Percentiles rank a stretch among this genome's conserved stretches.
Evolutionary conservation across 2,113 vertebrate species (phyloP).

Genomic region (Odobenus rosmarus): DNA sequence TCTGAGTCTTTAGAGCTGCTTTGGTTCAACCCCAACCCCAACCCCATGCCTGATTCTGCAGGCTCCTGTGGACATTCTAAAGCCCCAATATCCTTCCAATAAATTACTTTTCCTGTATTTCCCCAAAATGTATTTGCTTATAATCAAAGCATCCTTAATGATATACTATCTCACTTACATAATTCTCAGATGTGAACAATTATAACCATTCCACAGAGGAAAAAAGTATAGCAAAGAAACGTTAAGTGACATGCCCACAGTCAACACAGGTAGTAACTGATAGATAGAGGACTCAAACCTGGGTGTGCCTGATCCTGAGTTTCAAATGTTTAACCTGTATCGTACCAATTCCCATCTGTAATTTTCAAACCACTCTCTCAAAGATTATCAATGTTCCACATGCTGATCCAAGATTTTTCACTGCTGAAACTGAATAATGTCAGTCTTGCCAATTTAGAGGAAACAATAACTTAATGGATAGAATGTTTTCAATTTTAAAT

Average conservation of each 20-base stretch:
- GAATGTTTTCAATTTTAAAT: constrained; percentile 62
- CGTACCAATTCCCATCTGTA: neutral
- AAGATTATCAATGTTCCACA: neutral
- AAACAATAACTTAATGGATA: constrained; percentile 67
- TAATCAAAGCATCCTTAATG: neutral
- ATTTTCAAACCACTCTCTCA: neutral
- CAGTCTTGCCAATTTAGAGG: constrained; percentile 23
- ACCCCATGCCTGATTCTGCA: neutral
- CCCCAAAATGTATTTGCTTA: neutral
- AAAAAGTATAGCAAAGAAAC: neutral
- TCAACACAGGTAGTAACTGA: neutral
- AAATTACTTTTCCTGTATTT: neutral
- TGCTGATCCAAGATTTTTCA: neutral
- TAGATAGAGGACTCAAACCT: neutral
- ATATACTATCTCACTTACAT: neutral
- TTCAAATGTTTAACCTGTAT: neutral
- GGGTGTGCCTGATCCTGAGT: neutral
- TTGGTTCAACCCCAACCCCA: neutral
- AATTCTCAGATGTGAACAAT: neutral
- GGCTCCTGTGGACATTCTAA: neutral
- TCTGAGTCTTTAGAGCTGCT: neutral
- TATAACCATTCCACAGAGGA: neutral
- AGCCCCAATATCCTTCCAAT: neutral
- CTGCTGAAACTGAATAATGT: constrained; percentile 46
- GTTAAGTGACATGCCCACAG: neutral